Percentiles rank a stretch among this genome's conserved stretches.
phyloP scores from a whole-genome alignment of 2,888 invertebrate species.

The Cloeon dipterum region DNA sequence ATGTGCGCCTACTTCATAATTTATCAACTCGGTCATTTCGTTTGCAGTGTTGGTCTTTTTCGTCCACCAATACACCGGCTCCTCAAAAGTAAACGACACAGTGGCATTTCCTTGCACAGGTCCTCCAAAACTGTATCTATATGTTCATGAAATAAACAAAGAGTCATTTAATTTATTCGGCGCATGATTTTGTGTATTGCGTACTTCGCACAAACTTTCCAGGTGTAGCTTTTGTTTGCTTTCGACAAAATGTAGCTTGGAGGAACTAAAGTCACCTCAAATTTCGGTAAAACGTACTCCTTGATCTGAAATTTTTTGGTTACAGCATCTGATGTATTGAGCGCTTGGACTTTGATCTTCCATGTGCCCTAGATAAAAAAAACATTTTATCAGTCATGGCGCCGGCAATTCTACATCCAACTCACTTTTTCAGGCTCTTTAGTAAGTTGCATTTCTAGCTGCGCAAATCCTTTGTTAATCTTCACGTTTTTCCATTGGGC shows the following conservation, averaged over 20 bases:
- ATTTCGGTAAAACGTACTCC: slow-evolving; percentile 32
- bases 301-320: slow-evolving; percentile 24
- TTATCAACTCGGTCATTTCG: too few species aligned
- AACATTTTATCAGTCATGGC: too few species aligned
- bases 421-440: slow-evolving; percentile 12
- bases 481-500: slow-evolving; percentile 36
- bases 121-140: slow-evolving; percentile 34
- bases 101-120: slow-evolving; percentile 27
- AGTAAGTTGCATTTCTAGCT: slow-evolving; percentile 23
- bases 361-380: slow-evolving; percentile 25
- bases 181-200: too few species aligned
- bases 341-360: slow-evolving; percentile 21
- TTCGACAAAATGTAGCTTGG: slow-evolving; percentile 19
- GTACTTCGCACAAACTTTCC: slow-evolving; percentile 34
- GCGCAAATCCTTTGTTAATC: slow-evolving; percentile 34
- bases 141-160: too few species aligned
- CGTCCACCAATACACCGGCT: too few species aligned
- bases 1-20: too few species aligned
- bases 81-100: slow-evolving; percentile 9
- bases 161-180: too few species aligned
- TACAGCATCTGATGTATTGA: slow-evolving; percentile 12
- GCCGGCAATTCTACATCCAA: too few species aligned
- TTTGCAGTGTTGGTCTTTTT: too few species aligned
- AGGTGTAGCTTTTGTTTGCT: slow-evolving; percentile 18
- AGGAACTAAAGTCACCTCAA: slow-evolving; percentile 28